Evolutionary conservation across 2,113 vertebrate genomes (phyloP).

Genomic region (Eolophus roseicapilla): DNA sequence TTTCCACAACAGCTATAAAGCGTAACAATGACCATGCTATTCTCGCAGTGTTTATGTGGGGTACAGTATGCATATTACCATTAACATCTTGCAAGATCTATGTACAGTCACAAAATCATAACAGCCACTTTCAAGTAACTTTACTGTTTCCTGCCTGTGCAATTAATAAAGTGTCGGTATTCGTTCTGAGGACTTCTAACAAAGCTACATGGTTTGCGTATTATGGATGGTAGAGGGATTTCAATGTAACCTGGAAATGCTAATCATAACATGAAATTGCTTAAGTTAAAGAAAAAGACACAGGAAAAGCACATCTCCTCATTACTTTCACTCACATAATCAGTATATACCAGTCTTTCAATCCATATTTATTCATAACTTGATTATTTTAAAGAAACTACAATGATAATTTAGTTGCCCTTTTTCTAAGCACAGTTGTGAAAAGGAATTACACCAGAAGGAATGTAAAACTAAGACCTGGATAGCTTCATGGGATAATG

Average conservation of each 20-base stretch:
- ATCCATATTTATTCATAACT: background rate
- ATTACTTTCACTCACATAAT: background rate
- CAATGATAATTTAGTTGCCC: background rate
- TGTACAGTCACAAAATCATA: conserved; percentile 66
- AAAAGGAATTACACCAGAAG: background rate
- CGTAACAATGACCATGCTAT: conserved; percentile 63
- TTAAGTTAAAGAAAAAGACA: conserved; percentile 10
- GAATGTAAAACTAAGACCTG: background rate
- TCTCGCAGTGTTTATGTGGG: conserved; percentile 43
- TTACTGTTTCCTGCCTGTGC: conserved; percentile 47
- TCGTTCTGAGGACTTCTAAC: conserved; percentile 21
- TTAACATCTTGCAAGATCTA: conserved; percentile 61
- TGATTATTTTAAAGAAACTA: background rate
- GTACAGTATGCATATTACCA: conserved; percentile 52
- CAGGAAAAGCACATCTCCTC: background rate
- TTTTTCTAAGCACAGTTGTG: conserved; percentile 15
- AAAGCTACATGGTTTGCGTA: background rate
- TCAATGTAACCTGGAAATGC: background rate
- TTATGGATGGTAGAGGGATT: background rate
- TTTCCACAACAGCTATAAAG: conserved; percentile 65
- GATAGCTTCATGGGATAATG: background rate
- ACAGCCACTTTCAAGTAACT: conserved; percentile 48
- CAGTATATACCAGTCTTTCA: background rate
- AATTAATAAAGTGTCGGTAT: background rate
- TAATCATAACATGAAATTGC: background rate